Conservation (phyloP, 2,113 vertebrate genomes). For the Eulacestoma nigropectus region DNA sequence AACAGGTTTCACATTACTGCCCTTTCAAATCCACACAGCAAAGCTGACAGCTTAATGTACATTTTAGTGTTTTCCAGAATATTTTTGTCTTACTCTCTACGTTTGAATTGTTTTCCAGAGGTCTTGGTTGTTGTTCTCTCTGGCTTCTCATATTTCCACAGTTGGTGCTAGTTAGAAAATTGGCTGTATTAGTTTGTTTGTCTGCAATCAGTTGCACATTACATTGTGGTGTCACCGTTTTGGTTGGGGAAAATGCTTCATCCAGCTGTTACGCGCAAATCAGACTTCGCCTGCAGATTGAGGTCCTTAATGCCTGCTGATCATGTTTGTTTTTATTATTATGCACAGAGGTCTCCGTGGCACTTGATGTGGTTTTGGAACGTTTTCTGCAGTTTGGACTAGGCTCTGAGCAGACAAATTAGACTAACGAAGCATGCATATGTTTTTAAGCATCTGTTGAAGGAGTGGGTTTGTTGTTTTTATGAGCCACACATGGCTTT, state of each 20-base stretch:
- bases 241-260: conserved; percentile 28
- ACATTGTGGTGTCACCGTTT: conserved; percentile 28
- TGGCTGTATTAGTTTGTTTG: conserved; percentile 32
- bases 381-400: conserved; percentile 14
- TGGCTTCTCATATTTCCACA: conserved; percentile 30
- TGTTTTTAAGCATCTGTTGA: conserved; percentile 30
- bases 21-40: neutral
- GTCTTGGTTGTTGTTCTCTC: conserved; percentile 1
- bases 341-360: neutral
- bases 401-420: neutral
- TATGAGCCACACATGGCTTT: neutral
- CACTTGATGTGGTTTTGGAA: conserved; percentile 70
- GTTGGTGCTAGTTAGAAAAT: conserved; percentile 38
- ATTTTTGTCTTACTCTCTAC: neutral
- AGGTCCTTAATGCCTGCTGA: conserved; percentile 57
- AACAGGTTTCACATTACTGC: neutral
- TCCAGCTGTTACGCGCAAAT: conserved; percentile 48
- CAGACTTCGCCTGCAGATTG: conserved; percentile 58
- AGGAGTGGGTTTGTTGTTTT: neutral
- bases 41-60: neutral
- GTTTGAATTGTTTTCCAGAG: neutral
- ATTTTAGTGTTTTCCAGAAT: neutral
- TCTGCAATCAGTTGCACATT: conserved; percentile 18
- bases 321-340: conserved; percentile 70
- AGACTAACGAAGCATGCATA: neutral